phyloP scores from a whole-genome alignment of 1,140 invertebrate genomes.

The Psilanteris sp. region DNA sequence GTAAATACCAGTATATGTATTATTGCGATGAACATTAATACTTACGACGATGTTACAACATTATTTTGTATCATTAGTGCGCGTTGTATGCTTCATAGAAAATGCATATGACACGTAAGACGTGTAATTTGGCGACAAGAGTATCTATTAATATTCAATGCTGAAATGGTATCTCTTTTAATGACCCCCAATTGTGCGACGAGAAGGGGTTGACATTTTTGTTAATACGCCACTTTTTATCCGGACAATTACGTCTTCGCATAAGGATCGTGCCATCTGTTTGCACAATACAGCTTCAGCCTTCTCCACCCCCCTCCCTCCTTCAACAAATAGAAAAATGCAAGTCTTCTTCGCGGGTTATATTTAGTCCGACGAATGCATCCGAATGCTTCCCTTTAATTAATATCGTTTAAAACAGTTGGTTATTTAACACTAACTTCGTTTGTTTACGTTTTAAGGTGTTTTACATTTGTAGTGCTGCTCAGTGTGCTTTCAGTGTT shows the following conservation, averaged over 20 bases:
- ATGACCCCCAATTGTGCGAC: slow-evolving; percentile 34
- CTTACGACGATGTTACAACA: slow-evolving; percentile 12
- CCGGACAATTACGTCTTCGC: slow-evolving; percentile 3
- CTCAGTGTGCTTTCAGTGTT: too few relatives aligned
- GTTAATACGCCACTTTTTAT: slow-evolving; percentile 14
- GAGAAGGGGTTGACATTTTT: slow-evolving; percentile 32
- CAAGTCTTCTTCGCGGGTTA: not conserved
- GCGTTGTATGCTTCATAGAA: slow-evolving; percentile 25
- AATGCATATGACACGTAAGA: slow-evolving; percentile 49
- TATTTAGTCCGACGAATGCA: slow-evolving; percentile 40
- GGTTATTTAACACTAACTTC: too few relatives aligned
- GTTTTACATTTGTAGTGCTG: too few relatives aligned
- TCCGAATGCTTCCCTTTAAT: slow-evolving; percentile 38
- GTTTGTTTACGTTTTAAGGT: too few relatives aligned
- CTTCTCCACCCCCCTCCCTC: too few relatives aligned
- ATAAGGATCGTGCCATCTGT: slow-evolving; percentile 22
- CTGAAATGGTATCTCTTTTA: slow-evolving; percentile 16
- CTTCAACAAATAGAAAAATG: slow-evolving; percentile 9
- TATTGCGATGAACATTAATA: slow-evolving; percentile 5
- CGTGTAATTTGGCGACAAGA: slow-evolving; percentile 41
- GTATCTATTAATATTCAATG: slow-evolving; percentile 26
- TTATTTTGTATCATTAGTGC: slow-evolving; percentile 37
- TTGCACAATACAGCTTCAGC: not conserved
- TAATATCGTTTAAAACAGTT: too few relatives aligned
- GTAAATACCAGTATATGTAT: slow-evolving; percentile 4